phyloP scores from a whole-genome alignment of 2,797 vertebrate species.

The Trichosurus vulpecula region DNA sequence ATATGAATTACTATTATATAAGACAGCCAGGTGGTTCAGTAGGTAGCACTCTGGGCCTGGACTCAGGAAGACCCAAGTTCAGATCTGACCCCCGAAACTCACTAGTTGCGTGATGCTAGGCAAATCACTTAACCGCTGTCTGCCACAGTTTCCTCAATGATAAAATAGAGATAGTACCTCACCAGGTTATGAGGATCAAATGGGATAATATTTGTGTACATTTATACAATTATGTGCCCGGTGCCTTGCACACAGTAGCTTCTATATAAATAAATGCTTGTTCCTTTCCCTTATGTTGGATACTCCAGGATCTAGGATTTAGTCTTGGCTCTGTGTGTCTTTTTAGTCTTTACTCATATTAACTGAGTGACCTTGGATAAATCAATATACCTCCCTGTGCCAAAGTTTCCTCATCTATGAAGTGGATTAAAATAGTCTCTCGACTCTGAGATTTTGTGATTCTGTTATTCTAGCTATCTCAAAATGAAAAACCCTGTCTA shows the following conservation, averaged over 20 bases:
- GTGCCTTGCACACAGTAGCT: neutral
- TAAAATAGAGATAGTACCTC: neutral
- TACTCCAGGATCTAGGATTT: neutral
- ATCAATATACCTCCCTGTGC: neutral
- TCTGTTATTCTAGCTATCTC: neutral
- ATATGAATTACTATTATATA: neutral
- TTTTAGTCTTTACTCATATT: neutral
- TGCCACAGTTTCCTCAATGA: neutral
- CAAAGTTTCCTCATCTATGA: neutral
- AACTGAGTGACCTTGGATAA: neutral
- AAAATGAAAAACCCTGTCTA: neutral
- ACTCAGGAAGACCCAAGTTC: neutral
- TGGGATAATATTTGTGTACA: neutral
- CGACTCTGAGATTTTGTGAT: neutral
- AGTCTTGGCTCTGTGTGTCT: neutral
- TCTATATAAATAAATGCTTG: neutral
- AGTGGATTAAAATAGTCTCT: neutral
- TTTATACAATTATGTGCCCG: neutral
- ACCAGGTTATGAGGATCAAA: neutral
- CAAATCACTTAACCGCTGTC: neutral
- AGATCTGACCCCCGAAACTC: neutral
- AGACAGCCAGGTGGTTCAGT: neutral
- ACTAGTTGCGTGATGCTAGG: neutral
- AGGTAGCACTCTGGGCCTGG: neutral
- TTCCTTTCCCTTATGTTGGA: neutral